Evolutionary conservation across 2,888 invertebrate species (phyloP), one percentile per base, ranked within the genome.

Genomic region (Tortricodes alternella): DNA sequence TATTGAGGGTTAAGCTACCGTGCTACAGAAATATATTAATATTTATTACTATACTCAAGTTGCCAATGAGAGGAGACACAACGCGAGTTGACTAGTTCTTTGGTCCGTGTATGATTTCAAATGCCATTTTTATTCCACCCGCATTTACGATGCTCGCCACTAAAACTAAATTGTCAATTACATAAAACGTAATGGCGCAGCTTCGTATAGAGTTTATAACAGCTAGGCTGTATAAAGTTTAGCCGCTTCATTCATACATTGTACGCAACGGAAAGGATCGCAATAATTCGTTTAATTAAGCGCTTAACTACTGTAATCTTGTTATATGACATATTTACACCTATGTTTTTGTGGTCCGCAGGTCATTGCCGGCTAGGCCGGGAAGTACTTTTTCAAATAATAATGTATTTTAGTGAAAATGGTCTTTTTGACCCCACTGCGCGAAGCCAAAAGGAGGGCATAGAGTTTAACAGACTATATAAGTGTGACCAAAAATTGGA

Each of bases 91-190:
- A 24, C 7, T 24, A 24, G 8, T 9, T 9, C 2, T 24, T 16
- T 11, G 29, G 4, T 37, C 19, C 46, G 23, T 39, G 29, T 39
- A 53, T 46, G 38, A 34, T 39, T 34, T 39, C 32, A 39, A 46
- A 52, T 44, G 19, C 46, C 39, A 39, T 53, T 53, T 53, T 46
- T 53, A 46, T 46, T 32, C 38, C 21, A 7, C 23, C 39, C 32
- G 32, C 53, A 46, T 46, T 39, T 53, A 39, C 46, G 32, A 37
- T 27, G 44, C 29, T 11, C 32, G 18, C 34, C 39, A 48, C 46
- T 53, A 46, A 53, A 53, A 53, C 53, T 53, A 53, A 53, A 53
- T 46, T 46, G 39, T 15, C 53, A 53, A 46, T 53, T 53, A 53
- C 53, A 53, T 53, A 53, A 53, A 53, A 53, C 46, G 46, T 34